A percentile compares a stretch with the other conserved stretches of the same genome.
Evolutionary conservation across 2,888 invertebrate genomes (phyloP).

Genomic region (Pyralis farinalis): DNA sequence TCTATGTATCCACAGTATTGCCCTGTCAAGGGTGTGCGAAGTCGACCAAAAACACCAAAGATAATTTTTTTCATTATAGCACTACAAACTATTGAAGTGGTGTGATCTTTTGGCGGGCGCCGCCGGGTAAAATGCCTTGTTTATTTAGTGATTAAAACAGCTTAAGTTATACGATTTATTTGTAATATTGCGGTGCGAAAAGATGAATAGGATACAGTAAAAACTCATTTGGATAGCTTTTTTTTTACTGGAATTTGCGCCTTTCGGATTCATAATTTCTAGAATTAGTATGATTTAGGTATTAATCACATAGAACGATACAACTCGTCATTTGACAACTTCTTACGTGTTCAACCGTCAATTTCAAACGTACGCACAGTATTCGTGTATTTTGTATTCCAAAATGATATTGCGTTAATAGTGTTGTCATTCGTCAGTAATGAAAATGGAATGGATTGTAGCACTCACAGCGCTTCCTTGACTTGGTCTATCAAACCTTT

Average conservation of each 20-base stretch:
- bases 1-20: too few relatives aligned
- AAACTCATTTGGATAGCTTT: conserved; percentile 3
- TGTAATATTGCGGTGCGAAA: conserved; percentile 44
- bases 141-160: conserved; percentile 39
- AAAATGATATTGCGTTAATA: too few relatives aligned
- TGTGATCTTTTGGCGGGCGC: conserved; percentile 60
- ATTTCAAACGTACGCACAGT: too few relatives aligned
- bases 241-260: conserved; percentile 1
- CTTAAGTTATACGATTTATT: conserved; percentile 44
- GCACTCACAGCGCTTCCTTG: too few relatives aligned
- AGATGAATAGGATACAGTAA: neutral
- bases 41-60: conserved; percentile 26
- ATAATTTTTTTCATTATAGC: conserved; percentile 28
- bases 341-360: too few relatives aligned
- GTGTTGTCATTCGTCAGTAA: too few relatives aligned
- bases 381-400: too few relatives aligned
- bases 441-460: too few relatives aligned
- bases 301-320: too few relatives aligned
- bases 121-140: conserved; percentile 46
- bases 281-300: too few relatives aligned
- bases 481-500: too few relatives aligned
- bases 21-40: conserved; percentile 69
- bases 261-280: conserved; percentile 5
- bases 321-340: too few relatives aligned
- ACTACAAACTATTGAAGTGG: conserved; percentile 18